phyloP scores from a whole-genome alignment of 2,888 invertebrate species.

The Zygogramma bicolorata region DNA sequence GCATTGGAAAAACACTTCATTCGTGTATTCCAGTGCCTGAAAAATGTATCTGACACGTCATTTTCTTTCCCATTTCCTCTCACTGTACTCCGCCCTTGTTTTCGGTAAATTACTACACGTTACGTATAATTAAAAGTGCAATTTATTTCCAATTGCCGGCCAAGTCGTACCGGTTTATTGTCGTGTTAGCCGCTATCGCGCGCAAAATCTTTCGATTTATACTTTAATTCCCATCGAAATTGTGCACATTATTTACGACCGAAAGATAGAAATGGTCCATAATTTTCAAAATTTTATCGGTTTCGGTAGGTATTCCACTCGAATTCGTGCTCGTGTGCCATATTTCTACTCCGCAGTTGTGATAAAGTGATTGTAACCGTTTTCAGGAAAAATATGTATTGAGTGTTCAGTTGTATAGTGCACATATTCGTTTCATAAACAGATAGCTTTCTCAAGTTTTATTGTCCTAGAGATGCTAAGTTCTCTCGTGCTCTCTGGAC shows the following conservation, averaged over 20 bases:
- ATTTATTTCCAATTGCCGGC: conserved; percentile 61
- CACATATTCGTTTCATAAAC: no score
- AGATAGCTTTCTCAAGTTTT: no score
- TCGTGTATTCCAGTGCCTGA: no score
- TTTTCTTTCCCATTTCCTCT: background rate
- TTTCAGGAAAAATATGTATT: background rate
- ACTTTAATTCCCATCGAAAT: conserved; percentile 4
- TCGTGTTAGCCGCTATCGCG: conserved; percentile 3
- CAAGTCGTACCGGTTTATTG: background rate
- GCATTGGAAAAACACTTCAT: no score
- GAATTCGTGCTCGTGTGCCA: background rate
- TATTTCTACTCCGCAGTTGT: background rate
- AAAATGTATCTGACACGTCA: background rate
- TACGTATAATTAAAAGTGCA: conserved; percentile 64
- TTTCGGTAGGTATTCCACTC: background rate
- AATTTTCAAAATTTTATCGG: background rate
- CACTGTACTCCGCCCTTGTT: background rate
- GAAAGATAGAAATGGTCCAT: background rate
- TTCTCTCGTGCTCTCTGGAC: no score
- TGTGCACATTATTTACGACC: background rate
- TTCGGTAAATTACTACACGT: conserved; percentile 59
- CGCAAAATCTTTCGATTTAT: conserved; percentile 10
- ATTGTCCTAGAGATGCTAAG: no score
- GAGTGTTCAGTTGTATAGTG: background rate
- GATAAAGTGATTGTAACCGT: background rate